phyloP scores from a whole-genome alignment of 1,140 invertebrate genomes.

The Matsumurasca onukii region DNA sequence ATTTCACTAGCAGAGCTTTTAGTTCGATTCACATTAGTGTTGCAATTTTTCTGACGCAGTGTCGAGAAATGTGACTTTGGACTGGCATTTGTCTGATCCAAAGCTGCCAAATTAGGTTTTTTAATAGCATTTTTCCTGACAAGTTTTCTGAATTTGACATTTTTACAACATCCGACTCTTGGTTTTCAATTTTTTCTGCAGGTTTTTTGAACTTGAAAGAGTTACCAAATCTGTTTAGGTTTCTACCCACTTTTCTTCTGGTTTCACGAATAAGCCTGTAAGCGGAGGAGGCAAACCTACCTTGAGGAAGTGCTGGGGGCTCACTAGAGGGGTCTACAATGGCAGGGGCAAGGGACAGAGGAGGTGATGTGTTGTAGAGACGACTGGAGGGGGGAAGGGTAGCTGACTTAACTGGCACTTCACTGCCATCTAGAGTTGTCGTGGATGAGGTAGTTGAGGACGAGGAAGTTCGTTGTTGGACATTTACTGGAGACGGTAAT shows the following conservation, averaged over 20 bases:
- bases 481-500: conserved; percentile 32
- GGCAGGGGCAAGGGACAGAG: neutral
- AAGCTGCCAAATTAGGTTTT: neutral
- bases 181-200: neutral
- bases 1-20: conserved; percentile 2
- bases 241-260: conserved; percentile 19
- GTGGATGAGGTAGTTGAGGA: conserved; percentile 19
- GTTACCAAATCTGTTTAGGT: conserved; percentile 19
- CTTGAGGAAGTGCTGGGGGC: conserved; percentile 7
- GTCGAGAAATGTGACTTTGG: neutral
- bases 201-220: conserved; percentile 14
- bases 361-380: conserved; percentile 6
- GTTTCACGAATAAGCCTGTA: conserved; percentile 15
- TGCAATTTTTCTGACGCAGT: neutral
- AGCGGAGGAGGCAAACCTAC: conserved; percentile 21
- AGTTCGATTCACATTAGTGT: neutral
- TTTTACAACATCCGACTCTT: neutral
- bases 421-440: conserved; percentile 23
- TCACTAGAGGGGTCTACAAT: neutral
- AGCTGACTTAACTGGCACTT: conserved; percentile 26
- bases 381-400: conserved; percentile 32
- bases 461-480: conserved; percentile 34
- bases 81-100: neutral
- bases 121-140: conserved; percentile 17
- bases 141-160: conserved; percentile 5